Percentiles rank a stretch among this genome's conserved stretches.
phyloP scores from a whole-genome alignment of 2,888 invertebrate species.

The Metopia argyrocephala region DNA sequence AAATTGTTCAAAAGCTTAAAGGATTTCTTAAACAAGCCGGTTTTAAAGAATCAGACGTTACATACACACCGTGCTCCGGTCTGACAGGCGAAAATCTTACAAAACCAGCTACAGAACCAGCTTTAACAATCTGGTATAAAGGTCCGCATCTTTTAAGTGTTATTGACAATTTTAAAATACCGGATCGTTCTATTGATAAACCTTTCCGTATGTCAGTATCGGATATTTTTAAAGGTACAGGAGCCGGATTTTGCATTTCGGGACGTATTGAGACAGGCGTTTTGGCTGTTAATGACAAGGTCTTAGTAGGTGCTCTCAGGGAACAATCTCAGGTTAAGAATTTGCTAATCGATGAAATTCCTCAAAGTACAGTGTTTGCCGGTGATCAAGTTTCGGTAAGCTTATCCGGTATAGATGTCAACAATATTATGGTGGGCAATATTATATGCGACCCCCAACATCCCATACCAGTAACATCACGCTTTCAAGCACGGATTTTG shows the following conservation, averaged over 20 bases:
- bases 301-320: conserved; percentile 90
- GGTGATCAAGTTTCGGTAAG: conserved; percentile 95
- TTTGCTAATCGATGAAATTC: conserved; percentile 85
- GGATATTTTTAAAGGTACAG: conserved; percentile 94
- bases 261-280: conserved; percentile 96
- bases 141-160: conserved; percentile 92
- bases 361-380: conserved; percentile 89
- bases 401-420: conserved; percentile 87
- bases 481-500: conserved; percentile 93
- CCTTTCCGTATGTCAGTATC: conserved; percentile 95
- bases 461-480: conserved; percentile 89
- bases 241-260: conserved; percentile 93
- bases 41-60: conserved; percentile 91
- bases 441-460: conserved; percentile 90
- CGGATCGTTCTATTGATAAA: conserved; percentile 91
- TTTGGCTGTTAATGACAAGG: conserved; percentile 90
- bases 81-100: conserved; percentile 96
- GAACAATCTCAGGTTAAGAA: conserved; percentile 91
- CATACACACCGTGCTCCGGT: conserved; percentile 96
- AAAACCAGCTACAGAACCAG: conserved; percentile 83
- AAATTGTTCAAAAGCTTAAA: conserved; percentile 90
- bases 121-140: conserved; percentile 86
- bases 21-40: conserved; percentile 93
- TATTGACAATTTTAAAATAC: conserved; percentile 92
- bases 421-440: conserved; percentile 91